Base-by-base conservation (phyloP, 2,113 vertebrate species). In the Festucalex cinctus region DNA sequence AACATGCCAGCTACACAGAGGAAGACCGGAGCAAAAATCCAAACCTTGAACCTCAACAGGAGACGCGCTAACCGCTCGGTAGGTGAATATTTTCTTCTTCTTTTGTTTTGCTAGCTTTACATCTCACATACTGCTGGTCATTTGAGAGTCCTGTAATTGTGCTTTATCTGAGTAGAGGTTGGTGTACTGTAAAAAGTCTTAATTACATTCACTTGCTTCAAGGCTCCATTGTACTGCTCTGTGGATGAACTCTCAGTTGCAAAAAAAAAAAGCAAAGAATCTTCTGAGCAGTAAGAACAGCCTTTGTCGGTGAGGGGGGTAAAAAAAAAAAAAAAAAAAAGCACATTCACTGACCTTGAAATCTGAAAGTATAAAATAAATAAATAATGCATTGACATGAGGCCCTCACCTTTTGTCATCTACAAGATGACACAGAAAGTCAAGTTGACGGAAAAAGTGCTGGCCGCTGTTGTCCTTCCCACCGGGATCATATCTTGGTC, bases 401-500 rank as follows among this genome's bases (percentile, higher is more conserved):
- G 63, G 76, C 79, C 70, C 65, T 62, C 73, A 77, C 69, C 73
- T 70, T 71, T 61, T 65, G 70, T n/a, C n/a, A 82, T 82, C 67
- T 61, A 13, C 56, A 62, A 59, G 46, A 64, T 54, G 51, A 57
- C 56, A 65, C 62, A 74, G 68, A 62, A 57, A 28, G 24, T 57
- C 51, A 54, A 54, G 51, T 54, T 26, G 24, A 54, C 75, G 80
- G 69, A 84, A 79, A 66, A 57, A 65, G n/a, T 60, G 37, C 28
- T 16, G 58, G 61, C 77, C 43, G 28, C 41, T 66, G 57, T 63
- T 69, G 37, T 37, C 66, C 68, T 64, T 66, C 78, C 77, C 58
- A 53, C 64, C 74, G 64, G 69, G 61, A 63, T 79, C 71, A 57
- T 80, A 75, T 83, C 70, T 78, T 78, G 66, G 83, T 80, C 63